Evolutionary conservation across 1,140 invertebrate genomes (phyloP), one percentile per base, ranked within the genome.

Genomic region (Meloidogyne hapla): DNA sequence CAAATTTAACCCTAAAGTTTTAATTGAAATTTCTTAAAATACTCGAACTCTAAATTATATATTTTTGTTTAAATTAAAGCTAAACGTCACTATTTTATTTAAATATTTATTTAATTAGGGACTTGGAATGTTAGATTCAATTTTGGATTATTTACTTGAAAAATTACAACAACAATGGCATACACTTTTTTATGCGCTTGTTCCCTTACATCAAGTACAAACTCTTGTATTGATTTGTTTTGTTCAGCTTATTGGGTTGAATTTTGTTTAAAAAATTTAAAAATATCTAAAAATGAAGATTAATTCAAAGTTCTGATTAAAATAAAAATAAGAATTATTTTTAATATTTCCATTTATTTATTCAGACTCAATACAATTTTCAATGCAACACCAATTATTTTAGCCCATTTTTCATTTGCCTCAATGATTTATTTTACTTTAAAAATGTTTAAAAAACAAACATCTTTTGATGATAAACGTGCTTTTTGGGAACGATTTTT

Each of bases 161-260:
- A 84, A 85, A 65, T 64, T 84, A n/a, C 83, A 84, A 23, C 77
- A 83, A 28, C 83, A 84, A 73, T 84, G 83, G 83, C 73, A 73
- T 23, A 84, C 77, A 15, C 48, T 84, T 1, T 45, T 83, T 42
- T 85, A 84, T 65, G 83, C 83, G 10, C 66, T 84, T 26, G 82
- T 84, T 40, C 83, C 83, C 25, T 74, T 85, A 23, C 83, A 84
- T 42, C 83, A 84, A 67, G 42, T 84, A 13, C 83, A 84, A 72
- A 84, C 83, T 15, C 70, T 84, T 33, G 64, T 83, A 13, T 71
- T 84, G 48, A 85, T 84, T 69, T 84, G 83, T 77, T 75, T 84
- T 15, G 83, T 84, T 18, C 83, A 84, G 62, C 83, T 84, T 66
- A 81, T 84, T 26, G 82, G 81, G 81, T 83, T 13, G 13, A 73